Evolutionary conservation across 2,113 vertebrate genomes (phyloP).

Genomic region (Alces alces): DNA sequence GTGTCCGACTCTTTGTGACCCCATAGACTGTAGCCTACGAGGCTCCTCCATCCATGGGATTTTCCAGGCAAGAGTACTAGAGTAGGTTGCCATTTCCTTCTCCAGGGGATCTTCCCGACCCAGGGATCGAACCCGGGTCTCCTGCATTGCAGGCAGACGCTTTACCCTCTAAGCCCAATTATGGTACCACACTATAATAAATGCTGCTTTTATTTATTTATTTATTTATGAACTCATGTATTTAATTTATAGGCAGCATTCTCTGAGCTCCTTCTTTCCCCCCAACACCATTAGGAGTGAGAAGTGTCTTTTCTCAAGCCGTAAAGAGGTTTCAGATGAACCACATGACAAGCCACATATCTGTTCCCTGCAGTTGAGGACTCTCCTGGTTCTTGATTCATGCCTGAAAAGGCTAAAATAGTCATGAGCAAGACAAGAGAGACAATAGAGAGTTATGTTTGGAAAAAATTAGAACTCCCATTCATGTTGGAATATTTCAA

Average conservation of each 20-base stretch:
- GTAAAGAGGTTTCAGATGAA: neutral
- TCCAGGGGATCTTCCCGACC: too few species aligned
- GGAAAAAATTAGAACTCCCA: neutral
- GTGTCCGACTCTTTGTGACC: too few species aligned
- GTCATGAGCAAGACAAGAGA: neutral
- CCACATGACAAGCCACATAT: neutral
- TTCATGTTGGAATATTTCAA: neutral
- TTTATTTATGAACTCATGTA: neutral
- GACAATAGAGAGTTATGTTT: neutral
- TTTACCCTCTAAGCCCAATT: too few species aligned
- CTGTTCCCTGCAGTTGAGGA: neutral
- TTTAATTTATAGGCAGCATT: neutral
- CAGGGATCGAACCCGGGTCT: too few species aligned
- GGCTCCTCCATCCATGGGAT: too few species aligned
- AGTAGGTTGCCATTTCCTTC: too few species aligned
- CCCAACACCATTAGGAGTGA: neutral
- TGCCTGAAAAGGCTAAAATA: neutral
- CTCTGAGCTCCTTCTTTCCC: neutral
- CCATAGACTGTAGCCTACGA: too few species aligned
- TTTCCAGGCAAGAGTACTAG: too few species aligned
- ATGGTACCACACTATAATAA: neutral
- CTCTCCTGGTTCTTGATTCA: neutral
- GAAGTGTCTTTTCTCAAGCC: neutral
- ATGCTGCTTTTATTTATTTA: neutral
- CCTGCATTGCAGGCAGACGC: too few species aligned